Evolutionary conservation across 2,888 invertebrate genomes (phyloP).

Genomic region (Dinocampus coccinellae): DNA sequence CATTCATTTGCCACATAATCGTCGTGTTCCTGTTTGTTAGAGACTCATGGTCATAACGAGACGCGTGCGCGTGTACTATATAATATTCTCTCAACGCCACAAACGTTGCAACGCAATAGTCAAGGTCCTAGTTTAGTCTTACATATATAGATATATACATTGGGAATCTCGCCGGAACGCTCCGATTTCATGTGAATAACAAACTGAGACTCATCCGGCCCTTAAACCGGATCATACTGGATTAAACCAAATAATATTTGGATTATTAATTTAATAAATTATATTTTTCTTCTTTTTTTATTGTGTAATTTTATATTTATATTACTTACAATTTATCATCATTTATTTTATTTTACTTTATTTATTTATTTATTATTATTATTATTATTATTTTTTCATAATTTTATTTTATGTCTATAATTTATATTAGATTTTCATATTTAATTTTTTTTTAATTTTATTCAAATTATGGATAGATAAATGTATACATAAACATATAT

Average conservation of each 20-base stretch:
- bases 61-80: conserved; percentile 24
- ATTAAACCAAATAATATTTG: neutral
- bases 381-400: no score
- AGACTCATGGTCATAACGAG: conserved; percentile 50
- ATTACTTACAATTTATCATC: no score
- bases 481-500: neutral
- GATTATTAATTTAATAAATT: neutral
- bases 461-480: no score
- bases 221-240: conserved; percentile 8
- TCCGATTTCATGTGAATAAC: conserved; percentile 32
- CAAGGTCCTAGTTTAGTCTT: conserved; percentile 28
- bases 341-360: no score
- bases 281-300: neutral
- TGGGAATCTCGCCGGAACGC: conserved; percentile 17
- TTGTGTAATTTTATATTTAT: no score
- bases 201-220: conserved; percentile 24
- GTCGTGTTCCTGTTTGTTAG: conserved; percentile 61
- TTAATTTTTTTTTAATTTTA: no score
- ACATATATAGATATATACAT: neutral
- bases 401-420: no score
- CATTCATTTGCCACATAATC: conserved; percentile 61
- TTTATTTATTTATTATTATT: no score
- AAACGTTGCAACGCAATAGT: conserved; percentile 25
- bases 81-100: neutral
- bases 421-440: no score